These are phyloP conservation scores for Pantherophis guttatus DNA, from an alignment of 2,113 vertebrate species.

Conservation along the genomic window DNA sequence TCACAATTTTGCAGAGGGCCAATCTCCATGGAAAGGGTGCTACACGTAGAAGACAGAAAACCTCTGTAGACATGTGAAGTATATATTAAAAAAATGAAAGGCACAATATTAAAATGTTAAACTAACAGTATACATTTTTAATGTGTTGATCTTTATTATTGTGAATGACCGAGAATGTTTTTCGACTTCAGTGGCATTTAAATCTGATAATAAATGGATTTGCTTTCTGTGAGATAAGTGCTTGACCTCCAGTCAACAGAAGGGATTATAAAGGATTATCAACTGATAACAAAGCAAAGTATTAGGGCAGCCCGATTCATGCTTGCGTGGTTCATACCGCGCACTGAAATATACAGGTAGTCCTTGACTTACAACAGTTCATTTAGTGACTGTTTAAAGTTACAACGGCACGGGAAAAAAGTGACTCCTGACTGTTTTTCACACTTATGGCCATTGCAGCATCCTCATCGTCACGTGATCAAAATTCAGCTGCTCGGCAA, in stretches of 20 bases:
- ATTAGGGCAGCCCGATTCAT: neutral
- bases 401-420: neutral
- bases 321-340: neutral
- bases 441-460: neutral
- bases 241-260: neutral
- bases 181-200: neutral
- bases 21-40: neutral
- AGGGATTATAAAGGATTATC: neutral
- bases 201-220: neutral
- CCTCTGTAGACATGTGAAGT: neutral
- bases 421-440: neutral
- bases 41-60: no score
- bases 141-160: neutral
- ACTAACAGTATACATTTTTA: neutral
- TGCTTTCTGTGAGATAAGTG: neutral
- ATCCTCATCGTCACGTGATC: neutral
- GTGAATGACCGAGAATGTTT: neutral
- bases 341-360: neutral
- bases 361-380: neutral
- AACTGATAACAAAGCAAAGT: neutral
- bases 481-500: neutral
- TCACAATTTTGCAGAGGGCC: neutral
- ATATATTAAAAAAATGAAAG: neutral
- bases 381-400: neutral
- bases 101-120: neutral